Base-by-base conservation (phyloP, 64 coral and sea anemone species). In the Acropora yongei region DNA sequence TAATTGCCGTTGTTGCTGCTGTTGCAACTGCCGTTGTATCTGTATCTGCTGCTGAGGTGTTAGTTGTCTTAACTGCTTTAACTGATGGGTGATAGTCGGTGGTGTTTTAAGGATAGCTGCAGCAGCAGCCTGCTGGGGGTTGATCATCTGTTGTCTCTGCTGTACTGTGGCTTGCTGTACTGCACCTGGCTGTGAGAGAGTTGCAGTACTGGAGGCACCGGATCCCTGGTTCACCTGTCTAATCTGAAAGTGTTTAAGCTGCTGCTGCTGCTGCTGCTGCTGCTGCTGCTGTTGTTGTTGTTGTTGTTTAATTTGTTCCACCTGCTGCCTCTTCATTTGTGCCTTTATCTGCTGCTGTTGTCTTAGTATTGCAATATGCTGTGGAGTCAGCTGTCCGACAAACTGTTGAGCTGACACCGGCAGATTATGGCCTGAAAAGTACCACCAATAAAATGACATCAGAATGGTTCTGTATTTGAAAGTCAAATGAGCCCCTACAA, bases 391-490 rank as follows among this genome's bases (percentile, higher is more conserved):
- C 47, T 44, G 49, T 44, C 13, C 63, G 13, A 68, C 82, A 69
- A 57, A 80, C 65, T 83, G 82, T 63, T 79, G 74, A 76, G 88
- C 51, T 65, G 80, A 41, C 12, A 92, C 88, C 57, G 93, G 75
- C 60, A 94, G 79, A 44, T 86, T 95, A 68, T 95, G 89, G n/a
- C 89, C 94, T 94, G 79, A 45, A 30, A 85, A 67, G 30, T 45
- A 57, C 58, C 74, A 77, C 20, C 61, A 69, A 19, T 40, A 14
- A 19, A 49, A 9, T 7, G 41, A 41, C 55, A 53, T 78, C 13
- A 78, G 17, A 8, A 14, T 4, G 16, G 20, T 75, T 13, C 61
- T 46, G 13, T 11, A 48, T 63, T 63, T 3, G 16, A 2, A 63
- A 63, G 60, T 14, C 60, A 11, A 3, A 13, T 63, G 60, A 14